Percentiles rank a stretch among this genome's conserved stretches.
phyloP scores from a whole-genome alignment of 2,888 invertebrate genomes.

The Hyppa rectilinea region DNA sequence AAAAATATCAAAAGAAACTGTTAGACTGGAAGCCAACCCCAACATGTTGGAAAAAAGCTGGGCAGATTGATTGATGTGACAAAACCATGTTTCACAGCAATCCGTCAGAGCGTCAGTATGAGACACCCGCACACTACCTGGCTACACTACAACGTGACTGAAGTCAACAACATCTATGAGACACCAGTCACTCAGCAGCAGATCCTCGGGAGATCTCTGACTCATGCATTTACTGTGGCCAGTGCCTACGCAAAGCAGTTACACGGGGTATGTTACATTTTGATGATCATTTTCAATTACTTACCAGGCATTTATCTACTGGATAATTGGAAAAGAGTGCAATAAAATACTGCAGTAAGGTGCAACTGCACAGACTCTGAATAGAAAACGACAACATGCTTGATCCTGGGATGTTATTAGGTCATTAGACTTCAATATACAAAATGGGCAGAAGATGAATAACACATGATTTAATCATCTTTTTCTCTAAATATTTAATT shows the following conservation, averaged over 20 bases:
- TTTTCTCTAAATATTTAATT: constrained; percentile 49
- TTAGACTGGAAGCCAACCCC: too few species aligned
- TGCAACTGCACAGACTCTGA: background rate
- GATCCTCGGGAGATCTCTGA: constrained; percentile 92
- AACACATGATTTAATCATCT: constrained; percentile 48
- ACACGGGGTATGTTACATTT: constrained; percentile 92
- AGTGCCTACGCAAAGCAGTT: constrained; percentile 93
- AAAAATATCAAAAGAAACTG: too few species aligned
- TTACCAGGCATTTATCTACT: too few species aligned
- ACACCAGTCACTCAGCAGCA: constrained; percentile 92
- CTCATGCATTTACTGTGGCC: constrained; percentile 95
- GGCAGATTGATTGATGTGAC: too few species aligned
- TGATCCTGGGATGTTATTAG: constrained; percentile 2
- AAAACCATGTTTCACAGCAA: constrained; percentile 81
- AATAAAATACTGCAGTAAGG: background rate
- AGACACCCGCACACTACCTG: constrained; percentile 95
- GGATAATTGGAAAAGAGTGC: background rate
- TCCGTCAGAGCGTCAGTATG: constrained; percentile 83
- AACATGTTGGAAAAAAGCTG: too few species aligned
- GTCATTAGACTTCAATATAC: background rate
- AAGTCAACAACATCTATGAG: constrained; percentile 93
- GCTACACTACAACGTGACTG: constrained; percentile 92
- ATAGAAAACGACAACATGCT: constrained; percentile 1
- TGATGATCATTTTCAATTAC: constrained; percentile 2
- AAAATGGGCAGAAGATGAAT: constrained; percentile 43